Evolutionary conservation across 2,888 invertebrate species (phyloP).

Genomic region (Deroplatys truncata): DNA sequence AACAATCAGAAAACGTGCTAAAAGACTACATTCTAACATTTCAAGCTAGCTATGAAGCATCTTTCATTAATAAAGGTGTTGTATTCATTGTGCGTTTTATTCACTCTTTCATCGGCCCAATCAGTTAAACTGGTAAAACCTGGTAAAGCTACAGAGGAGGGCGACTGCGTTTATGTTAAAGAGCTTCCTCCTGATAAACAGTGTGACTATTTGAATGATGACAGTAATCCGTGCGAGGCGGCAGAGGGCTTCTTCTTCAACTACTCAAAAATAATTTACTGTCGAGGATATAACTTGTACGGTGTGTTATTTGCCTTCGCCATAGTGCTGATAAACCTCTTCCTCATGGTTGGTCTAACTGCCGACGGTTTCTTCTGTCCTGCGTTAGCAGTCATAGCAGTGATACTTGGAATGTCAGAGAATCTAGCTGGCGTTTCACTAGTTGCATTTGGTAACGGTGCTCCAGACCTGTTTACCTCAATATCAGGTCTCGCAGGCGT

Average conservation of each 20-base stretch:
- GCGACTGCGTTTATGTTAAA: neutral
- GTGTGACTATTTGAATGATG: neutral
- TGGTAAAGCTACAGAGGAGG: neutral
- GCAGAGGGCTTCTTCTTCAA: neutral
- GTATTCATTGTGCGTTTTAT: neutral
- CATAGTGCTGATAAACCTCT: neutral
- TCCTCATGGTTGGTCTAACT: neutral
- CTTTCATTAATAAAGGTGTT: neutral
- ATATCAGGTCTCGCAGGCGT: constrained; percentile 48
- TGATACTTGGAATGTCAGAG: constrained; percentile 48
- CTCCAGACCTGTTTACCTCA: constrained; percentile 64
- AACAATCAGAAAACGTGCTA: neutral
- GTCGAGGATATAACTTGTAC: neutral
- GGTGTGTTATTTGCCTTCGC: neutral
- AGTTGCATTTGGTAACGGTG: constrained; percentile 66
- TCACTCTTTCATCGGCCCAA: neutral
- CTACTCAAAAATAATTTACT: neutral
- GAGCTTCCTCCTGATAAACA: neutral
- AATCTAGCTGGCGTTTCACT: constrained; percentile 63
- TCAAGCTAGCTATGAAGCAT: neutral
- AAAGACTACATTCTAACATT: neutral
- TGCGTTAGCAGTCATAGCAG: constrained; percentile 48
- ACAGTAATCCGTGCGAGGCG: neutral
- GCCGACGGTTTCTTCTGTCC: constrained; percentile 45
- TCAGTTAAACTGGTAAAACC: neutral